Evolutionary conservation across 2,888 invertebrate species (phyloP).

Genomic region (Stegana nigrithorax): DNA sequence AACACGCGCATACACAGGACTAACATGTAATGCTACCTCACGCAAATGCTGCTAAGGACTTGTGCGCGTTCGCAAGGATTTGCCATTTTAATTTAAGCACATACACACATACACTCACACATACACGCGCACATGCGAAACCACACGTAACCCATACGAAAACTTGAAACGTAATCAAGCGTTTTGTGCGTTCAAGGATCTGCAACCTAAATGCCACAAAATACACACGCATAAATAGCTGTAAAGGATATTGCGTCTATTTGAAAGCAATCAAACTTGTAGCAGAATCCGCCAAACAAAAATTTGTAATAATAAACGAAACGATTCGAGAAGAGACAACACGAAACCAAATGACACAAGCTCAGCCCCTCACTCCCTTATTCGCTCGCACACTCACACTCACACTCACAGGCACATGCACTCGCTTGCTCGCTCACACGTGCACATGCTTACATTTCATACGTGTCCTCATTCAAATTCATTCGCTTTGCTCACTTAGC

Average conservation of each 20-base stretch:
- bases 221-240: conserved; percentile 1
- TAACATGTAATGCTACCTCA: no score
- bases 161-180: neutral
- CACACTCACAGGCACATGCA: no score
- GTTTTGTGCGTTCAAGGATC: conserved; percentile 1
- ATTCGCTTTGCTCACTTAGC: conserved; percentile 7
- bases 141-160: neutral
- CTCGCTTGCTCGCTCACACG: no score
- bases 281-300: conserved; percentile 7
- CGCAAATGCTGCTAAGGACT: no score
- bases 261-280: neutral
- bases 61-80: neutral
- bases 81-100: conserved; percentile 15
- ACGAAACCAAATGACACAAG: neutral
- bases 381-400: no score
- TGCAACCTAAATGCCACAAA: conserved; percentile 11
- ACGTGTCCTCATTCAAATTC: conserved; percentile 2
- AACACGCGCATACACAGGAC: conserved; percentile 26
- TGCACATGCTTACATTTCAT: no score
- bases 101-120: neutral
- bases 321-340: neutral
- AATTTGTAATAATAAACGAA: conserved; percentile 12
- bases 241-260: neutral
- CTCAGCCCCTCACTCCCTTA: no score
- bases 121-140: neutral